Conservation (phyloP, 2,888 invertebrate species). For the Acrobasis suavella region DNA sequence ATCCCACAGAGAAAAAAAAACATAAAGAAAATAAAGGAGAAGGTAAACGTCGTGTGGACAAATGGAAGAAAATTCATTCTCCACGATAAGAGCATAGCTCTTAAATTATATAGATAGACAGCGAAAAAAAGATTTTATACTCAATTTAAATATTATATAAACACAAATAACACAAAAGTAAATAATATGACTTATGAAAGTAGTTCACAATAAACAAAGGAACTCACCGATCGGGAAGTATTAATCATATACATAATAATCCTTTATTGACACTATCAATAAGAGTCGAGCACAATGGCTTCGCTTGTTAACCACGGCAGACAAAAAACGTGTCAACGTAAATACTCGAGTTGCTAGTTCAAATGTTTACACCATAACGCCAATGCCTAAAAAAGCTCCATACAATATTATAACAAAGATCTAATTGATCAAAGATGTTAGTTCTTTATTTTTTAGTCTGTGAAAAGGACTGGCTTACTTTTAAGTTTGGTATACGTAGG, state of each 20-base stretch:
- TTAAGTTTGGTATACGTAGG: constrained; percentile 39
- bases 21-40: no score
- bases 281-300: constrained; percentile 62
- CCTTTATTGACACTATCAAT: constrained; percentile 73
- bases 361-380: constrained; percentile 47
- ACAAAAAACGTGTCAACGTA: constrained; percentile 75
- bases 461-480: constrained; percentile 24
- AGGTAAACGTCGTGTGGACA: no score
- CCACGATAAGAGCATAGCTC: no score
- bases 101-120: no score
- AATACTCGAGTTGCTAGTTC: constrained; percentile 57
- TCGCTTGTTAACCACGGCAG: constrained; percentile 67
- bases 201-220: constrained; percentile 35
- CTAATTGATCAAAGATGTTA: constrained; percentile 39
- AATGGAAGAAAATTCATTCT: no score
- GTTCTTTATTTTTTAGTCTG: neutral
- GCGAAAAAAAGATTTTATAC: no score
- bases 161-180: neutral
- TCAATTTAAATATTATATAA: no score
- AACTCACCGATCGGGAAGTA: constrained; percentile 43
- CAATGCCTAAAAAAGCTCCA: constrained; percentile 50
- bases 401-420: constrained; percentile 34
- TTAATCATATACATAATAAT: constrained; percentile 67
- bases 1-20: no score
- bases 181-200: constrained; percentile 6